Percentiles rank a stretch among this genome's conserved stretches.
Evolutionary conservation across 2,113 vertebrate species (phyloP).

Genomic region (Dendropsophus ebraccatus): DNA sequence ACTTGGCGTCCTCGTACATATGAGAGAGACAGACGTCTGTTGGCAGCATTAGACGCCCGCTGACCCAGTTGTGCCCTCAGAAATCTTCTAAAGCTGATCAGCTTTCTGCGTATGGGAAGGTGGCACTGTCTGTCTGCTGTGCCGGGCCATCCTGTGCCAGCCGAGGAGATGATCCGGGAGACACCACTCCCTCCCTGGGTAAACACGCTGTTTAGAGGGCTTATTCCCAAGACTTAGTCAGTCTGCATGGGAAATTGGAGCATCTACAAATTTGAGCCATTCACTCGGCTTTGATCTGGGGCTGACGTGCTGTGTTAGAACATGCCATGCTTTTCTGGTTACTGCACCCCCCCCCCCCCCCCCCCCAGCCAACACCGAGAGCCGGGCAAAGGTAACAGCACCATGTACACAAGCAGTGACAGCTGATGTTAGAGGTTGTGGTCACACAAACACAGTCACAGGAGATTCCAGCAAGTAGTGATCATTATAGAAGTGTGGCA

Average conservation of each 20-base stretch:
- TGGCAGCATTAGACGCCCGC: slow-evolving; percentile 62
- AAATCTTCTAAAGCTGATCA: slow-evolving; percentile 70
- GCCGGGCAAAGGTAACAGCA: background rate
- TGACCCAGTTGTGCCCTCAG: slow-evolving; percentile 68
- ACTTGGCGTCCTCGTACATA: background rate
- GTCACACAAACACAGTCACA: background rate
- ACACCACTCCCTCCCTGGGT: slow-evolving; percentile 7
- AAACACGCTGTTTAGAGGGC: slow-evolving; percentile 26
- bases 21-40: slow-evolving; percentile 68
- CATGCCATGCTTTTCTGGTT: background rate
- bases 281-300: background rate
- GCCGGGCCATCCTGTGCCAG: slow-evolving; percentile 1
- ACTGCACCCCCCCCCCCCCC: too few relatives aligned
- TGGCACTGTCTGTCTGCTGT: slow-evolving; percentile 60
- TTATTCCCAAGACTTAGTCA: slow-evolving; percentile 4
- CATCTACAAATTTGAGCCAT: slow-evolving; percentile 29
- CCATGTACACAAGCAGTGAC: background rate
- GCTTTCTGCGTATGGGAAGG: slow-evolving; percentile 61
- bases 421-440: background rate
- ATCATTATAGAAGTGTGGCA: too few relatives aligned
- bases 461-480: too few relatives aligned
- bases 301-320: background rate
- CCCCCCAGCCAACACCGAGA: background rate
- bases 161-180: slow-evolving; percentile 26
- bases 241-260: slow-evolving; percentile 30